phyloP scores from a whole-genome alignment of 1,140 invertebrate genomes.

The Leptopilina clavipes region DNA sequence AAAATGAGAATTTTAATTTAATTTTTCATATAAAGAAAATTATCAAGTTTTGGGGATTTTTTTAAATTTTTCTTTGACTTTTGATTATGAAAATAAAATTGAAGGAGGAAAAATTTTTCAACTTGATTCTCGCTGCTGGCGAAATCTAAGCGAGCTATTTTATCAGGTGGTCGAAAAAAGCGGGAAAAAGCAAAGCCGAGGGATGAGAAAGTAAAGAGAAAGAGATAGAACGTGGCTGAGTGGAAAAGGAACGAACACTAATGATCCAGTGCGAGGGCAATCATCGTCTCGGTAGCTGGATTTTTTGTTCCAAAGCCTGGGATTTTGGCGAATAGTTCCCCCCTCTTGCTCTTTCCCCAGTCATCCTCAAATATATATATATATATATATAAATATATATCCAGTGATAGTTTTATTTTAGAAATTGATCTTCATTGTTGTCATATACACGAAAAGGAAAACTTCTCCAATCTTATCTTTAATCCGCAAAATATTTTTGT shows the following conservation, averaged over 20 bases:
- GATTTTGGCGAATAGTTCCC: conserved; percentile 45
- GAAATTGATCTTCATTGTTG: conserved; percentile 1
- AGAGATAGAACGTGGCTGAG: conserved; percentile 41
- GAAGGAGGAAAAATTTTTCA: conserved; percentile 41
- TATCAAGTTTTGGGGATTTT: too few species aligned
- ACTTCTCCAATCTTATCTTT: neutral
- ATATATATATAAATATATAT: conserved; percentile 2
- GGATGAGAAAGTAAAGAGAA: conserved; percentile 44
- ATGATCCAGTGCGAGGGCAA: conserved; percentile 60
- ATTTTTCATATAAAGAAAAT: too few species aligned
- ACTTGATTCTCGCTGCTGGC: conserved; percentile 39
- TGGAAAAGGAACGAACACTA: conserved; percentile 57
- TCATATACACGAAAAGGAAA: neutral
- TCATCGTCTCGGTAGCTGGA: conserved; percentile 54
- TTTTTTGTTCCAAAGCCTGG: conserved; percentile 56
- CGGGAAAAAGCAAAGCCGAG: conserved; percentile 36
- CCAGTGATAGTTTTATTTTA: conserved; percentile 15
- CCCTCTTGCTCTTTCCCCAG: neutral
- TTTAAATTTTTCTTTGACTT: neutral
- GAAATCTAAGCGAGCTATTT: conserved; percentile 43
- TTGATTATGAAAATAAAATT: conserved; percentile 3
- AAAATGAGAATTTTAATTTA: too few species aligned
- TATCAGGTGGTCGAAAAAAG: conserved; percentile 39
- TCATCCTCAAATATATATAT: too few species aligned
- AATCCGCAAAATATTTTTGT: neutral